Evolutionary conservation across 2,888 invertebrate species (phyloP).

Genomic region (Creontiades dilutus): DNA sequence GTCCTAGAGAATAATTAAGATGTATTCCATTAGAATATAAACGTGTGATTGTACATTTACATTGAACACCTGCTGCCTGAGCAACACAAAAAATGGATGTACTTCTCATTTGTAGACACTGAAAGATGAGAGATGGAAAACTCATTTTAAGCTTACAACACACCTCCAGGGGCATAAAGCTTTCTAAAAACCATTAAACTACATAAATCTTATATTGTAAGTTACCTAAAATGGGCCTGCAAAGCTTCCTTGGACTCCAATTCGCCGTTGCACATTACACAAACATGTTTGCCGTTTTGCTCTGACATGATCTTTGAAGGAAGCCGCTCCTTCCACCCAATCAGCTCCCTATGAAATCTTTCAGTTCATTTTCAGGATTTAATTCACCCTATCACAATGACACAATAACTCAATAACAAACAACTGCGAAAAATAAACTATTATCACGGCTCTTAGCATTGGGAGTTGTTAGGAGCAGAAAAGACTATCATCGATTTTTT

Average conservation of each 20-base stretch:
- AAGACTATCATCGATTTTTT: conserved; percentile 54
- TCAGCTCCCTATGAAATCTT: not conserved
- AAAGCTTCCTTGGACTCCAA: conserved; percentile 82
- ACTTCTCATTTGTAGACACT: no score
- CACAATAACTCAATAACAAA: not conserved
- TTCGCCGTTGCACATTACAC: conserved; percentile 82
- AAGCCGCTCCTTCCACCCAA: not conserved
- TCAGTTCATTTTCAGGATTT: not conserved
- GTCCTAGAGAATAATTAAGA: no score
- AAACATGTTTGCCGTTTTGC: conserved; percentile 76
- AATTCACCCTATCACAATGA: not conserved
- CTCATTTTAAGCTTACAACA: no score
- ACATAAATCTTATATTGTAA: no score
- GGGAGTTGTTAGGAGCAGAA: conserved; percentile 28
- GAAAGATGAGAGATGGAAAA: no score
- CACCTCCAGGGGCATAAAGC: no score
- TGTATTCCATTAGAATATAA: no score
- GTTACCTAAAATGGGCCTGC: conserved; percentile 82
- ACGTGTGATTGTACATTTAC: no score
- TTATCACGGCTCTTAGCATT: not conserved
- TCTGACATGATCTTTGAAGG: conserved; percentile 46
- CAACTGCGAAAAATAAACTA: not conserved
- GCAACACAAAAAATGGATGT: no score
- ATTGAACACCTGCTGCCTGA: no score
- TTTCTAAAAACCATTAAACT: no score